Evolutionary conservation across 2,888 invertebrate genomes (phyloP).

Genomic region (Mythimna lalbum): DNA sequence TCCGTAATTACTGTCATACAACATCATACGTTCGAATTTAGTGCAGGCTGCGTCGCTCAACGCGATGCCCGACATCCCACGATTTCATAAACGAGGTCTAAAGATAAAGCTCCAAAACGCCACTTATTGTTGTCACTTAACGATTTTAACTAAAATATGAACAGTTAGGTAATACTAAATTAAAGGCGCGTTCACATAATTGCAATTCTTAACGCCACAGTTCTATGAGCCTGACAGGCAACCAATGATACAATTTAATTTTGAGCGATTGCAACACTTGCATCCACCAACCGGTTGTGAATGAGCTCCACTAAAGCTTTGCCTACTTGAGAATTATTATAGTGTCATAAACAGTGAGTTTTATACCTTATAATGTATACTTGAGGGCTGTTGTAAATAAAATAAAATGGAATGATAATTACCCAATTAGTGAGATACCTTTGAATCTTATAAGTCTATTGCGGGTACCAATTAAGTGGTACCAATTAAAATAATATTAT

Average conservation of each 20-base stretch:
- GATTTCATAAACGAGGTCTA: no score
- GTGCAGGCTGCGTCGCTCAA: no score
- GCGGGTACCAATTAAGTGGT: not conserved
- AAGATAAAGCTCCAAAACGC: no score
- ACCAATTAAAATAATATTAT: not conserved
- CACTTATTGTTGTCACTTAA: no score
- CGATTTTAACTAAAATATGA: no score
- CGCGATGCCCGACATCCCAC: no score
- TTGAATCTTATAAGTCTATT: not conserved
- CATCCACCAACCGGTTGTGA: not conserved
- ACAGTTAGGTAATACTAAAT: no score
- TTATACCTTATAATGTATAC: not conserved
- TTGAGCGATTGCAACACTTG: slow-evolving; percentile 7
- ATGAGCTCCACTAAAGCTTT: no score
- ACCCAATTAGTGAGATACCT: slow-evolving; percentile 15
- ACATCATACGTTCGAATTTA: no score
- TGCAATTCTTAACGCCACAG: no score
- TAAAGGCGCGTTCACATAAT: no score
- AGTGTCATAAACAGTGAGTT: slow-evolving; percentile 5
- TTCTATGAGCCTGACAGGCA: not conserved
- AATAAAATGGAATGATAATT: not conserved
- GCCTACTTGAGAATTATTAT: slow-evolving; percentile 1
- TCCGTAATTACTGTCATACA: no score
- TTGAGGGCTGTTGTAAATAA: slow-evolving; percentile 19
- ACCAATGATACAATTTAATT: slow-evolving; percentile 5